Conservation (phyloP, 2,113 vertebrate genomes). For the Eidolon helvum region DNA sequence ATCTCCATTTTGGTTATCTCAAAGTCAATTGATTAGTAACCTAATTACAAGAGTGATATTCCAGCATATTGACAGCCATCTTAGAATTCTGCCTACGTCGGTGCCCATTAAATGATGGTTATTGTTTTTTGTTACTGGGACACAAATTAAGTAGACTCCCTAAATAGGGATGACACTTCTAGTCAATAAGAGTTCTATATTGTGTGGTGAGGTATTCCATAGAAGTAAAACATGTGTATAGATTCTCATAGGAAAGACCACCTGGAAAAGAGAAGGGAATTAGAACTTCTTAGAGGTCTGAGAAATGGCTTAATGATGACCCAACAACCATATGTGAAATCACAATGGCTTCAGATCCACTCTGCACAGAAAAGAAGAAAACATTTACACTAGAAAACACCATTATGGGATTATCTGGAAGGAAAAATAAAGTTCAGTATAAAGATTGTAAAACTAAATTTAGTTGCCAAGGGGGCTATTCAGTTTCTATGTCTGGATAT, state of each 20-base stretch:
- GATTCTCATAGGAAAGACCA: background rate
- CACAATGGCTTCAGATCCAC: background rate
- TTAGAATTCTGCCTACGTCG: background rate
- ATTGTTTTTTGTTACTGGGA: background rate
- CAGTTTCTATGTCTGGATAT: background rate
- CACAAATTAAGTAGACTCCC: background rate
- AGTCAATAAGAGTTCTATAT: background rate
- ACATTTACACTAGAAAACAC: background rate
- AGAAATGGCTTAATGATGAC: background rate
- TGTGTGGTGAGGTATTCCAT: background rate
- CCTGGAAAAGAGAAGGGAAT: background rate
- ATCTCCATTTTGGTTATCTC: background rate
- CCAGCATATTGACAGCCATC: background rate
- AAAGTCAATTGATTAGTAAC: background rate
- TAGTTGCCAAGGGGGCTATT: background rate
- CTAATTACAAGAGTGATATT: background rate
- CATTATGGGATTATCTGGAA: background rate
- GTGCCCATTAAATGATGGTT: background rate
- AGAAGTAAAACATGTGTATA: background rate
- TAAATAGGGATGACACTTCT: background rate
- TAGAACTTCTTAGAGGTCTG: background rate
- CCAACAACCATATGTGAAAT: background rate
- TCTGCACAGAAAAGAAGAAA: background rate
- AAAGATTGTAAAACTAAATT: background rate
- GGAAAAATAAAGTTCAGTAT: background rate